Base-by-base conservation (phyloP, 2,113 vertebrate genomes). In the Rhadina sibilatrix region DNA sequence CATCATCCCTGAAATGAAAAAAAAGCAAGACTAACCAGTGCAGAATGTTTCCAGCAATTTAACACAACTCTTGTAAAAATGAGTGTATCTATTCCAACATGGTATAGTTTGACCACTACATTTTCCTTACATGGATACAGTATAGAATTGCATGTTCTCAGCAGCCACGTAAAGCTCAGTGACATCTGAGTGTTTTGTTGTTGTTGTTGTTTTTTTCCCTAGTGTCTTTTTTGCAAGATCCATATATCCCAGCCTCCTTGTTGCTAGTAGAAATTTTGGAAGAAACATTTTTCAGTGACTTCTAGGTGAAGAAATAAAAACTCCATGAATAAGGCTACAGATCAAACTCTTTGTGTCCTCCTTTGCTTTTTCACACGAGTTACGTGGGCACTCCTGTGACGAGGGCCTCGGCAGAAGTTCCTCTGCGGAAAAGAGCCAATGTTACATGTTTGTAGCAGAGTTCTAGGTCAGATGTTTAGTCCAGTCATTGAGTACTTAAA, bases 241-340 rank as follows among this genome's bases (percentile, higher is more conserved):
- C 64, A 30, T 94, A 92, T 94, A 96, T 97, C 96, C 94, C 94
- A 97, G 87, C 97, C 89, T 97, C 97, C 95, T 97, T 93, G 97
- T 95, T 91, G 92, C 83, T 68, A 81, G 96, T 91, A 96, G 97
- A 97, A 95, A 96, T 97, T 96, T 91, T 97, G 97, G 97, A 98
- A 98, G 98, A 98, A 98, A 97, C 11, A 66, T 97, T 97, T 95
- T 97, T 83, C 96, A 93, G 86, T 95, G 93, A 96, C 97, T 98
- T 97, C 94, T 97, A 95, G 21, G 95, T 97, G 97, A 98, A 98
- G 98, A 98, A 98, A 98, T 95, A 97, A 98, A 98, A 97, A 96
- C 93, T 98, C 97, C 98, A 97, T 97, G 97, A 98, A 98, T 99
- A 99, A 99, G 99, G 99, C 99, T 99, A 98, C 97, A 98, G 98